Evolutionary conservation across 1,140 invertebrate species (phyloP), one percentile per base, ranked within the genome.

Genomic region (Metopolophium dirhodum): DNA sequence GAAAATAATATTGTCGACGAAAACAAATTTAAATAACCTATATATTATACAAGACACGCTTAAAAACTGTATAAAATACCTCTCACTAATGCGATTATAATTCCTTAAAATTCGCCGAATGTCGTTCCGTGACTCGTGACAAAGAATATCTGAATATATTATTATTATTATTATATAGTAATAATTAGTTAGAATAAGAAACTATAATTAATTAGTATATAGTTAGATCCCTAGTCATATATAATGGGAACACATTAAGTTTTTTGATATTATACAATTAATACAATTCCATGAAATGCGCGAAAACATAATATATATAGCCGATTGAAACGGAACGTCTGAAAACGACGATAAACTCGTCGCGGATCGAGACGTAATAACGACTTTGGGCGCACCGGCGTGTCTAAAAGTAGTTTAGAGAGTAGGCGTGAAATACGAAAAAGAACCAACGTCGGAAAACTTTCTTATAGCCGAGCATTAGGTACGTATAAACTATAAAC

Each of bases 201-300:
- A 37, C 37, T 37, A 37, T 37, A 37, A 37, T 37, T 37, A 37
- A 37, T 37, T 37, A 37, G 37, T 37, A 37, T 37, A 37, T 37
- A 37, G 37, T 37, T 37, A 37, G 37, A 37, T 37, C 37, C 37
- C 37, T 37, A 37, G 37, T 37, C 37, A 37, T 37, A 37, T 37
- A 37, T 41, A 41, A 49, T 30, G 26, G 23, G 11, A n/a, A n/a
- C 4, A n/a, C 61, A 51, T 47, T 51, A 51, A 51, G 6, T 22
- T n/a, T n/a, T 88, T 88, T n/a, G n/a, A n/a, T 77, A 51, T 35
- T 88, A 37, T 37, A n/a, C 49, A 89, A 89, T 89, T 54, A 89
- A 87, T 26, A 54, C 35, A 88, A 51, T 51, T 51, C 18, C 2
- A 18, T 51, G 49, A 51, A 41, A 51, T 18, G 14, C 49, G 14